Conservation (phyloP, 1,140 invertebrate genomes). For the Brachionus koreanus region DNA sequence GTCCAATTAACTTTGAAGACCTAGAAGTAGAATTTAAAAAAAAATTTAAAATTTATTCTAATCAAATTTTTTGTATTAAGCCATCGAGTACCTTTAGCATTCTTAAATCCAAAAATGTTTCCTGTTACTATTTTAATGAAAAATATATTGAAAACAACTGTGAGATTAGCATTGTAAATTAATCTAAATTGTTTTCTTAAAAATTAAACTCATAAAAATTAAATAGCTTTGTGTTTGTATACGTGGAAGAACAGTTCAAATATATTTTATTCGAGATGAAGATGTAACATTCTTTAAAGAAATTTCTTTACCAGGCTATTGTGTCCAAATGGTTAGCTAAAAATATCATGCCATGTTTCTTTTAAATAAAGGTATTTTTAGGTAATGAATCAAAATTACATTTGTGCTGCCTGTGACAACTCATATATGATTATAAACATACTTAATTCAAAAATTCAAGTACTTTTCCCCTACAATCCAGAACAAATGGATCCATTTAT, state of each 20-base stretch:
- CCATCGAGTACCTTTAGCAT: neutral
- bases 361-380: neutral
- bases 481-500: slow-evolving; percentile 37
- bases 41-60: neutral
- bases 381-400: slow-evolving; percentile 24
- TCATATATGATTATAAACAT: slow-evolving; percentile 36
- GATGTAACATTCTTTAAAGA: slow-evolving; percentile 25
- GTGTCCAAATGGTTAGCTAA: neutral
- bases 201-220: neutral
- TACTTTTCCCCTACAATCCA: neutral
- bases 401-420: slow-evolving; percentile 28
- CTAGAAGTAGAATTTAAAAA: slow-evolving; percentile 1
- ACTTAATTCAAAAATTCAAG: slow-evolving; percentile 25
- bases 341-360: neutral
- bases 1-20: slow-evolving; percentile 23
- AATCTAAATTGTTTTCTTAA: neutral
- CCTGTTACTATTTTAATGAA: slow-evolving; percentile 29
- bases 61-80: neutral
- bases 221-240: slow-evolving; percentile 39
- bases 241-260: neutral
- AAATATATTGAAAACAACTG: neutral
- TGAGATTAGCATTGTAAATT: slow-evolving; percentile 7
- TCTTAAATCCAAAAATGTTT: slow-evolving; percentile 17
- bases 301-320: neutral
- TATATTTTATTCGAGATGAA: slow-evolving; percentile 14